These are phyloP conservation scores for Calosoma granatense DNA, from an alignment of 1,140 invertebrate species.

Conservation along the genomic window DNA sequence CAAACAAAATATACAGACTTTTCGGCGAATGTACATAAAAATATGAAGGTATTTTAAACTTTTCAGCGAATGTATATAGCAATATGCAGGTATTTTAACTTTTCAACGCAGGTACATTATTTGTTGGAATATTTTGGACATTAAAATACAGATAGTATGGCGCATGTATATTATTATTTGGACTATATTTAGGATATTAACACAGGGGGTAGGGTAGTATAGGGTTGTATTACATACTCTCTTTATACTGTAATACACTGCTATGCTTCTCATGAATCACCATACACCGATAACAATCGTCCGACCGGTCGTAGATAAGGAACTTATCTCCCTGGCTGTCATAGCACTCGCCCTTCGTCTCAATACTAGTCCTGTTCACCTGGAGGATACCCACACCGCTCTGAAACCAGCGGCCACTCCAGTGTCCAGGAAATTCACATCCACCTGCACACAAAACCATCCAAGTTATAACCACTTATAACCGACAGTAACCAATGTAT, in stretches of 20 bases:
- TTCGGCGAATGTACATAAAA: slow-evolving; percentile 16
- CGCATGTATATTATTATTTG: no score
- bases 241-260: slow-evolving; percentile 67
- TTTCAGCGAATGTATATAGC: no score
- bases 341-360: slow-evolving; percentile 63
- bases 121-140: no score
- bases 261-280: slow-evolving; percentile 58
- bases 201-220: no score
- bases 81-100: no score
- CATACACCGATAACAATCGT: slow-evolving; percentile 51
- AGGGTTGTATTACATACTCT: slow-evolving; percentile 48
- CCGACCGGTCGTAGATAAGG: slow-evolving; percentile 53
- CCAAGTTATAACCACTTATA: no score
- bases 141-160: no score
- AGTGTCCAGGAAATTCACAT: slow-evolving; percentile 60
- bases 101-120: no score
- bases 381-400: slow-evolving; percentile 55
- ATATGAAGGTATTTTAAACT: neutral
- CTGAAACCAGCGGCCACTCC: slow-evolving; percentile 71
- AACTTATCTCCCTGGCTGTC: slow-evolving; percentile 62
- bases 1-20: no score
- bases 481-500: no score
- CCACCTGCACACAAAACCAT: no score
- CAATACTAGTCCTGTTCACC: slow-evolving; percentile 60
- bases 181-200: no score